Evolutionary conservation across 2,888 invertebrate genomes (phyloP).

Genomic region (Leucophora obtusa): DNA sequence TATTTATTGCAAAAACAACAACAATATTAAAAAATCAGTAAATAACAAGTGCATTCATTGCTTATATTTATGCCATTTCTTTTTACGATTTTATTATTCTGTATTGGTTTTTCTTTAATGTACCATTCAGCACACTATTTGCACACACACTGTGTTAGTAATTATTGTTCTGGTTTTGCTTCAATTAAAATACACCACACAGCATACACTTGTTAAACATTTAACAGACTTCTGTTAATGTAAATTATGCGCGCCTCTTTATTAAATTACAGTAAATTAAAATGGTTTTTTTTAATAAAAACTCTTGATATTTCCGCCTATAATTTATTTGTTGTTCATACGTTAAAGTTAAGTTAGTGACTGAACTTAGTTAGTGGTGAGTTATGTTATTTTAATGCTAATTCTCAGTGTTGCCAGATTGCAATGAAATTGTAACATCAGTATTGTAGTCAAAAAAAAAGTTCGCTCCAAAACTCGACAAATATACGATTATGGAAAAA

Average conservation of each 20-base stretch:
- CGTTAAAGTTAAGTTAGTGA: slow-evolving; percentile 50
- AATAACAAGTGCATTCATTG: not conserved
- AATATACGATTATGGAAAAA: too few species aligned
- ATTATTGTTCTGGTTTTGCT: slow-evolving; percentile 45
- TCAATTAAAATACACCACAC: slow-evolving; percentile 11
- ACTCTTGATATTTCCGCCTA: slow-evolving; percentile 8
- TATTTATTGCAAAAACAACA: not conserved
- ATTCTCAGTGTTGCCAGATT: slow-evolving; percentile 24
- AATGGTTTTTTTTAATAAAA: not conserved
- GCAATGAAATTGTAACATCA: too few species aligned
- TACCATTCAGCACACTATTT: not conserved
- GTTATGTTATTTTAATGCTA: slow-evolving; percentile 38
- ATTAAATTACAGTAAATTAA: slow-evolving; percentile 1
- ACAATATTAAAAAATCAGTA: not conserved
- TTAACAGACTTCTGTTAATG: slow-evolving; percentile 20
- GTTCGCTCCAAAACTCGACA: too few species aligned
- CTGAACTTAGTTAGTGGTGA: slow-evolving; percentile 48
- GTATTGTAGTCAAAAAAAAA: too few species aligned
- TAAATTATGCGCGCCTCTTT: slow-evolving; percentile 41
- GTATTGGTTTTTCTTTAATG: not conserved
- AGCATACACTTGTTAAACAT: slow-evolving; percentile 29
- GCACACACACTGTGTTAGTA: not conserved
- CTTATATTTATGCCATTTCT: slow-evolving; percentile 16
- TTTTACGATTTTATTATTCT: not conserved
- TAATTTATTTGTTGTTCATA: slow-evolving; percentile 31